Evolutionary conservation across 2,113 vertebrate species (phyloP).

Genomic region (Osmerus mordax): DNA sequence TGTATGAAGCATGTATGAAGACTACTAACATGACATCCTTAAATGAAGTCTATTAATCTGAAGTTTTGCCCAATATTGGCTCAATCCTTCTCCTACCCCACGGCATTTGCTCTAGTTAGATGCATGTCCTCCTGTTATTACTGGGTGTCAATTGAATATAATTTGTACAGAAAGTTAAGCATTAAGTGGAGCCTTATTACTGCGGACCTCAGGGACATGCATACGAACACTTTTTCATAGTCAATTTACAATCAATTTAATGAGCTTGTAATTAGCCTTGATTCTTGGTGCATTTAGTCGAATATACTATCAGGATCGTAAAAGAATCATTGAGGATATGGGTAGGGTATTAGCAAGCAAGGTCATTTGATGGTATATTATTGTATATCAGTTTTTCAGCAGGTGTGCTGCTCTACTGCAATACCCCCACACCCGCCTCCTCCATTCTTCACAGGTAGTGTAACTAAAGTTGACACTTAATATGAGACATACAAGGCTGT

Average conservation of each 20-base stretch:
- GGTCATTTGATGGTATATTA: neutral
- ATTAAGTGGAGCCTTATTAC: constrained; percentile 7
- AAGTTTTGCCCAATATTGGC: too few relatives aligned
- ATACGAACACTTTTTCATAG: constrained; percentile 8
- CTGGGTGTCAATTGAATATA: too few relatives aligned
- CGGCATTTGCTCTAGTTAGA: too few relatives aligned
- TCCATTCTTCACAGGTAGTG: too few relatives aligned
- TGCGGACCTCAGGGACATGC: constrained; percentile 17
- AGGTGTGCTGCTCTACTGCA: neutral
- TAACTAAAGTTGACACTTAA: too few relatives aligned
- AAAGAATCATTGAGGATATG: constrained; percentile 4
- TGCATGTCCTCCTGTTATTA: too few relatives aligned
- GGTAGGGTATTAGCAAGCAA: constrained; percentile 4
- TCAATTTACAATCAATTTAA: constrained; percentile 29
- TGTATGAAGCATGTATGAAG: too few relatives aligned
- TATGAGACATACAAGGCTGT: too few relatives aligned
- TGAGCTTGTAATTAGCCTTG: constrained; percentile 28
- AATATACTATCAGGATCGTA: neutral
- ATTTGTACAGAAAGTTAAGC: neutral
- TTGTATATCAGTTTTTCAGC: neutral
- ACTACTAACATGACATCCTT: too few relatives aligned
- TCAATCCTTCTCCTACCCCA: too few relatives aligned
- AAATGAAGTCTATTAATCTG: too few relatives aligned
- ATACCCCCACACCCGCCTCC: neutral
- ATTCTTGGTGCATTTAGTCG: constrained; percentile 1